Evolutionary conservation across 1,140 invertebrate genomes (phyloP).

Genomic region (Hyposmocoma kahamanoa): DNA sequence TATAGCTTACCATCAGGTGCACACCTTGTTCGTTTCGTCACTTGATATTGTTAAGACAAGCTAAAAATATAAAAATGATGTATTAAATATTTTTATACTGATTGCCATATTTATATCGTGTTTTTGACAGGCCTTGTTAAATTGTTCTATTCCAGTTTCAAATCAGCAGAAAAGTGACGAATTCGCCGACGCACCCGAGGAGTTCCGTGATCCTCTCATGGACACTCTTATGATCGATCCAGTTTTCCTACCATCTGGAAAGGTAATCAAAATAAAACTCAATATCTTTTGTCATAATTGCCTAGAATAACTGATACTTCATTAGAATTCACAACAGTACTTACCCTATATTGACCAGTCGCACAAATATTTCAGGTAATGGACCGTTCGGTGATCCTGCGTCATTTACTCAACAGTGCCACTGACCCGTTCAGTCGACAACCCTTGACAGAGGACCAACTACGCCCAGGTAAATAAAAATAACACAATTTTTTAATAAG

Average conservation of each 20-base stretch:
- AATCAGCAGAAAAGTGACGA: constrained; percentile 93
- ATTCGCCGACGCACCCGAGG: constrained; percentile 96
- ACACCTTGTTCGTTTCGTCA: too few species aligned
- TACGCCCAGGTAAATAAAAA: constrained; percentile 54
- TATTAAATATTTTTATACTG: neutral
- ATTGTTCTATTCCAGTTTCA: constrained; percentile 74
- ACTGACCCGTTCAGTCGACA: constrained; percentile 98
- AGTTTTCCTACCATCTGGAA: constrained; percentile 93
- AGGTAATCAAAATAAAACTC: constrained; percentile 45
- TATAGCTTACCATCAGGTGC: too few species aligned
- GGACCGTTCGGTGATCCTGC: constrained; percentile 94
- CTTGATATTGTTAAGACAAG: too few species aligned
- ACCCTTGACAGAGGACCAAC: constrained; percentile 78
- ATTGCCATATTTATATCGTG: neutral
- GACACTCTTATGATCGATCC: constrained; percentile 98
- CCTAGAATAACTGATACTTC: neutral
- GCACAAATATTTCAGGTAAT: constrained; percentile 85
- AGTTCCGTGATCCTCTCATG: constrained; percentile 98
- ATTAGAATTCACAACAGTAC: neutral
- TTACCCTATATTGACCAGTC: neutral
- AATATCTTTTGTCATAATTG: neutral
- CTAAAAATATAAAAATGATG: too few species aligned
- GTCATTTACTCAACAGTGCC: constrained; percentile 95
- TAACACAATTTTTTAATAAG: too few species aligned
- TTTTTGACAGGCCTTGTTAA: neutral